Base-by-base conservation (phyloP, 1,140 invertebrate species). In the Bombus cullumanus region DNA sequence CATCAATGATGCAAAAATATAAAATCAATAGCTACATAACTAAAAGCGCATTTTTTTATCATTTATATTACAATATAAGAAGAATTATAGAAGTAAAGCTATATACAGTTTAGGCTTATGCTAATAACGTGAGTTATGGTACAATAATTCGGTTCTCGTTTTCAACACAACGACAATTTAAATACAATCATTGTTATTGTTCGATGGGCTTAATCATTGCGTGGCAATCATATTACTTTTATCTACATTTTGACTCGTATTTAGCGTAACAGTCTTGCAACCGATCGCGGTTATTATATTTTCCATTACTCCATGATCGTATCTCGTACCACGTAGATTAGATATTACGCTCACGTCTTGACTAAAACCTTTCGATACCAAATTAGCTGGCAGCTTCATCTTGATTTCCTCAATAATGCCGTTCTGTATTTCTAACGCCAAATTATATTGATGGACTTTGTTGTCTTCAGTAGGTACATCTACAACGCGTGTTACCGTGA, bases 401-500 rank as follows among this genome's bases (percentile, higher is more conserved):
- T 92, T 94, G 31, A 95, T 93, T 71, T 95, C 93, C 22, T 93
- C 88, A 0, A 95, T 89, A 22, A 95, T 93, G 15, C 95, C 94
- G 1, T 92, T 90, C 18, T 93, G 69, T 1, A 95, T 92, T 22
- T 94, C 90, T 25, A 95, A 76, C 4, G 86, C 91, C 22, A 95
- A 89, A 73, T 93, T 94, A 3, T 95, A 69, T 10, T 88, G 87
- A 71, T 92, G 88, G 22, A 91, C 82, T 41, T 83, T 76, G 37
- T 86, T 88, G 31, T 91, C 76, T 12, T 89, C 77, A 0, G 43
- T 62, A 25, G 91, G 91, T 3, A 94, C 71, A 73, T 94, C 91
- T 3, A 95, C 47, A 13, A 90, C 77, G 12, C 94, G 93, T 13
- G 91, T 94, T 6, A 98, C 96, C 1, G 96, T 96, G 94, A 99